Evolutionary conservation across 1,140 invertebrate species (phyloP), one percentile per base, ranked within the genome.

Genomic region (Cyclina sinensis): DNA sequence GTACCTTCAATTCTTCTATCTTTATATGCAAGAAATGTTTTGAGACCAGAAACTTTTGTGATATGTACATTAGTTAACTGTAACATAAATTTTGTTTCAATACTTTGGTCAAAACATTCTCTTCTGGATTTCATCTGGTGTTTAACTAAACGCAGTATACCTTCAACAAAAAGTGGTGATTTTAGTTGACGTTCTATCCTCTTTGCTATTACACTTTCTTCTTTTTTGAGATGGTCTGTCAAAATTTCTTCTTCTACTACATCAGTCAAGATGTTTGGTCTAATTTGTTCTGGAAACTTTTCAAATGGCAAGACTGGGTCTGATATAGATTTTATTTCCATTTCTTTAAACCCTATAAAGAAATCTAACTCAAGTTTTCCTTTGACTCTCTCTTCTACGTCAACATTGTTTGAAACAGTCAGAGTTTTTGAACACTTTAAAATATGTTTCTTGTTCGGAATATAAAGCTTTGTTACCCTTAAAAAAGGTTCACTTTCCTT

Each of bases 301-400:
- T 21, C 18, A 35, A 86, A 76, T 18, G 37, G 59, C 30, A 35
- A 27, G 18, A 37, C 54, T 24, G 57, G 57, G 46, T 88, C 68
- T 18, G 27, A 18, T 39, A 76, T 14, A 5, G 3, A 21, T 32
- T 27, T 30, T 54, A 88, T 57, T 32, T 73, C 57, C 16, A 88
- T 27, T 65, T 80, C 27, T 73, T 73, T 51, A 57, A 88, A 88
- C n/a, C 86, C 76, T 14, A 88, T 54, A 32, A 88, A 80, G 30
- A 37, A 80, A 35, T 81, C 43, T 27, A 88, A 18, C 9, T 54
- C 27, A 39, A 43, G 14, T 80, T 80, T 70, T 11, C 46, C 46
- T 27, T 51, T 12, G 7, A 86, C n/a, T n/a, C 37, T 51, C 0
- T 59, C 48, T 76, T 76, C 73, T 35, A 86, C 32, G 62, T 35